Evolutionary conservation across 1,140 invertebrate species (phyloP), one percentile per base, ranked within the genome.

Genomic region (Listronotus oregonensis): DNA sequence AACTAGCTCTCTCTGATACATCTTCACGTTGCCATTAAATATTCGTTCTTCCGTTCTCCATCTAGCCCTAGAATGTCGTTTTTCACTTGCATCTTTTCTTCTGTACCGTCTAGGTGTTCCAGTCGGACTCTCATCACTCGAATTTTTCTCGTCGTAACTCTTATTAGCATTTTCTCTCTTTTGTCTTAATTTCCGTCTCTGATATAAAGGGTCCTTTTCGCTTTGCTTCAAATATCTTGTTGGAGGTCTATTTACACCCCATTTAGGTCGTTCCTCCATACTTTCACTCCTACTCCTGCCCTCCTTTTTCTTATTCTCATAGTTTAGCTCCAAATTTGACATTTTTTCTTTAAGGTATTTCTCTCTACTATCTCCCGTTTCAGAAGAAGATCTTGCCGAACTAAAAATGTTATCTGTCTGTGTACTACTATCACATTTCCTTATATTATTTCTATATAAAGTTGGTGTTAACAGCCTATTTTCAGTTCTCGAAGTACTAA

Each of bases 201-300:
- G 85, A 75, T 90, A 90, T 74, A 89, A 84, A 15, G 87, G 87
- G 79, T 90, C 89, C 73, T 90, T 89, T 74, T 90, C 89, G 69
- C 88, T 90, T 79, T 90, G 89, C 65, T 90, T 90, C 67, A 89
- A 82, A 73, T 90, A 91, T 66, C 88, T 85, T 10, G 85, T 89
- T 34, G 84, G 86, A 52, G 88, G 88, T 69, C 86, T 83, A 71
- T 87, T 88, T 0, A 84, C 85, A 21, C 86, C 86, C 87, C 86
- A 89, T 72, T 87, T 87, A 0, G 87, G 87, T 59, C 85, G 80
- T 67, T 82, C 86, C 72, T 84, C 83, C 54, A 83, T 78, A 69
- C 82, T 81, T 71, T 83, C 82, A 39, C 80, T 83, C 44, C 82
- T 71, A 52, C 80, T 80, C 42, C 82, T 74, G 63, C 82, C 77